Evolutionary conservation across 2,797 vertebrate species (phyloP).

Genomic region (Enteromius argenteus): DNA sequence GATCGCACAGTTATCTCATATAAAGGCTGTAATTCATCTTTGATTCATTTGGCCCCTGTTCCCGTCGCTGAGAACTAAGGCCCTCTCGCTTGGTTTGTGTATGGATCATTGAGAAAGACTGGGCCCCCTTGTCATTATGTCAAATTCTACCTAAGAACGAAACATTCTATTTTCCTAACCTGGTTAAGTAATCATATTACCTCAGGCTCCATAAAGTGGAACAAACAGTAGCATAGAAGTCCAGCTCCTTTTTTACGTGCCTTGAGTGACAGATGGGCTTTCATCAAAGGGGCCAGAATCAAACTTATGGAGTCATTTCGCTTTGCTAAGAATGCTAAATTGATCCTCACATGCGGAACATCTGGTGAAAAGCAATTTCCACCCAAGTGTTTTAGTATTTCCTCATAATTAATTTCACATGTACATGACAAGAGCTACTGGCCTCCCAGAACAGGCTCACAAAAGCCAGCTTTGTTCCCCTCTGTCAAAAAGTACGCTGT

Average conservation of each 20-base stretch:
- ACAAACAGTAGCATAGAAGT: conserved; percentile 84
- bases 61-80: conserved; percentile 63
- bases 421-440: conserved; percentile 83
- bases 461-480: conserved; percentile 84
- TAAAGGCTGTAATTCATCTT: conserved; percentile 74
- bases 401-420: conserved; percentile 89
- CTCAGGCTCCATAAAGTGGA: conserved; percentile 81
- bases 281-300: conserved; percentile 77
- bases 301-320: conserved; percentile 77
- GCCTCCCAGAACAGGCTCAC: conserved; percentile 81
- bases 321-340: conserved; percentile 79
- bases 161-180: conserved; percentile 84
- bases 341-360: conserved; percentile 84
- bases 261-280: conserved; percentile 82
- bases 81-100: conserved; percentile 70
- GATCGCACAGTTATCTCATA: conserved; percentile 65
- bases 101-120: conserved; percentile 78
- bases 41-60: conserved; percentile 70
- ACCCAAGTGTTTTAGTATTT: conserved; percentile 88
- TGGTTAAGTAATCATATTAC: conserved; percentile 87
- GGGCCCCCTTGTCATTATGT: conserved; percentile 77
- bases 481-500: conserved; percentile 73
- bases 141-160: conserved; percentile 77
- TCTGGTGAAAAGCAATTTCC: conserved; percentile 88
- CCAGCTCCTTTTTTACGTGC: conserved; percentile 73